These are phyloP conservation scores for Drosophila kokeensis DNA, from an alignment of 2,888 invertebrate species.

Conservation along the genomic window DNA sequence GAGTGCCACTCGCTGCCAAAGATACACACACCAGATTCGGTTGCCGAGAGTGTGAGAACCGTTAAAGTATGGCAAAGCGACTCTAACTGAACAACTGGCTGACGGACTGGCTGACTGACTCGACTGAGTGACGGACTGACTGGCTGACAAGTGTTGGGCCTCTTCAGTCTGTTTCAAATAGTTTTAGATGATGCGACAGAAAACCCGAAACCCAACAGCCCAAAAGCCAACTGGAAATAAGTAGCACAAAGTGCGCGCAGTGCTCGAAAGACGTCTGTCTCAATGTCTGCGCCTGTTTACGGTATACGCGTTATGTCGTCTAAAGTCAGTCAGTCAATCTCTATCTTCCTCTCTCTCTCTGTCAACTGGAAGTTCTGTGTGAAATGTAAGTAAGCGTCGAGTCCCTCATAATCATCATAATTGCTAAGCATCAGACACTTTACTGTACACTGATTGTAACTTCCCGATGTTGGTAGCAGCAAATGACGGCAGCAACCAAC, in stretches of 20 bases:
- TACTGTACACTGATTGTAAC: slow-evolving; percentile 66
- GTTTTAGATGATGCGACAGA: slow-evolving; percentile 77
- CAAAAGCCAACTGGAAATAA: slow-evolving; percentile 36
- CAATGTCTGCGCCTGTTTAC: slow-evolving; percentile 38
- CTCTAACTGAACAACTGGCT: slow-evolving; percentile 53
- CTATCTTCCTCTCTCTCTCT: background rate
- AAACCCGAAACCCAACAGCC: slow-evolving; percentile 46
- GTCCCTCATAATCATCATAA: slow-evolving; percentile 64
- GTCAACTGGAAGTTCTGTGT: slow-evolving; percentile 35
- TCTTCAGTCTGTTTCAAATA: slow-evolving; percentile 51
- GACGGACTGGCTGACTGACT: slow-evolving; percentile 31
- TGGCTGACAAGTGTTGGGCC: slow-evolving; percentile 54
- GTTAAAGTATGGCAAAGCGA: slow-evolving; percentile 75
- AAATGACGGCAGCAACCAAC: slow-evolving; percentile 18
- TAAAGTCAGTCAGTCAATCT: slow-evolving; percentile 30
- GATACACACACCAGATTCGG: slow-evolving; percentile 73
- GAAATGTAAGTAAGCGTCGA: slow-evolving; percentile 36
- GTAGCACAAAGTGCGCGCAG: slow-evolving; percentile 64
- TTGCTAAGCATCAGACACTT: slow-evolving; percentile 72
- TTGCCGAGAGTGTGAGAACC: slow-evolving; percentile 75
- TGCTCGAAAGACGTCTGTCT: slow-evolving; percentile 15
- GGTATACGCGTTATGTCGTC: slow-evolving; percentile 53
- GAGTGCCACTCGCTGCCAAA: slow-evolving; percentile 77
- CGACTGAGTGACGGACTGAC: slow-evolving; percentile 19
- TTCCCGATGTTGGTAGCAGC: slow-evolving; percentile 34